A percentile compares a stretch with the other conserved stretches of the same genome.
phyloP scores from a whole-genome alignment of 2,888 invertebrate genomes.

The Cheilosia vernalis region DNA sequence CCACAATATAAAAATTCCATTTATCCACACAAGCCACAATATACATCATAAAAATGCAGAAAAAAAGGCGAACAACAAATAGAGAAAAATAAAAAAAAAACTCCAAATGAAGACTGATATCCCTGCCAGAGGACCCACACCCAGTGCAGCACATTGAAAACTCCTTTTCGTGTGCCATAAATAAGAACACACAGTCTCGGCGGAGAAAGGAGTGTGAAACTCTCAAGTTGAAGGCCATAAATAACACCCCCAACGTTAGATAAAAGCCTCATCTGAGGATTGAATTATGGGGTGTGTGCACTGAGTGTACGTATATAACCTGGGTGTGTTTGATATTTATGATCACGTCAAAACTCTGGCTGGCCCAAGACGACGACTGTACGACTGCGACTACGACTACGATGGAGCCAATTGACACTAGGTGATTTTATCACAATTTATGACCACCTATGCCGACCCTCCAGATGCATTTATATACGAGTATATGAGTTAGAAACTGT shows the following conservation, averaged over 20 bases:
- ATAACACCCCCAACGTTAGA: conserved; percentile 65
- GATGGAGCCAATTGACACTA: conserved; percentile 67
- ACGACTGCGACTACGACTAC: not conserved
- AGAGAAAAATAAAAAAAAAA: not conserved
- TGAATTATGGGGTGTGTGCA: conserved; percentile 69
- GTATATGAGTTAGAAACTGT: conserved; percentile 31
- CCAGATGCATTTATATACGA: conserved; percentile 1
- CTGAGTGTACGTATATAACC: conserved; percentile 15
- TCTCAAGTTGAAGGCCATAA: conserved; percentile 63
- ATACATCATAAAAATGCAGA: conserved; percentile 43
- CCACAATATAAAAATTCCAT: conserved; percentile 18
- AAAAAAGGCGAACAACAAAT: conserved; percentile 1
- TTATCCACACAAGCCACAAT: conserved; percentile 30
- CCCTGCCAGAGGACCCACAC: conserved; percentile 10
- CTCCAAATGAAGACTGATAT: conserved; percentile 38
- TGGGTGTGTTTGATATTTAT: conserved; percentile 70
- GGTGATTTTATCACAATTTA: conserved; percentile 70
- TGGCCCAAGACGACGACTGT: conserved; percentile 42
- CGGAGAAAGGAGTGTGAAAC: conserved; percentile 62
- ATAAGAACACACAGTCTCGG: conserved; percentile 37
- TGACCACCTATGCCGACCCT: conserved; percentile 15
- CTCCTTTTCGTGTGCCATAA: conserved; percentile 57
- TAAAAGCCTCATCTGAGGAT: conserved; percentile 70
- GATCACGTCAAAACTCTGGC: conserved; percentile 63
- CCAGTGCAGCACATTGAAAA: conserved; percentile 31